These are phyloP conservation scores for Nerophis ophidion DNA, from an alignment of 2,113 vertebrate genomes.

Conservation along the genomic window DNA sequence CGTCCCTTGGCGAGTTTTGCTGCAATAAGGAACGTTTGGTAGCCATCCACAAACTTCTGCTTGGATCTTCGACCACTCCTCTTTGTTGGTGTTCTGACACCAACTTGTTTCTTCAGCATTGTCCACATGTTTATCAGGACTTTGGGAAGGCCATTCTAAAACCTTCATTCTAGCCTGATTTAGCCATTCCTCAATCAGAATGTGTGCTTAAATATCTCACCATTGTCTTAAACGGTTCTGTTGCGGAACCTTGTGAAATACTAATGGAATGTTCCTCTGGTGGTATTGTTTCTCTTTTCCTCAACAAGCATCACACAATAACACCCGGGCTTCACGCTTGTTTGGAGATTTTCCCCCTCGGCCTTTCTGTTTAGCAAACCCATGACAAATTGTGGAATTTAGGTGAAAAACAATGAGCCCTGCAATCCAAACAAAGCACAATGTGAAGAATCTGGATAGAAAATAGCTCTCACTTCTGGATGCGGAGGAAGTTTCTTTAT, in stretches of 20 bases:
- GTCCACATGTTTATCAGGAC: too few relatives aligned
- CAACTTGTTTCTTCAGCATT: too few relatives aligned
- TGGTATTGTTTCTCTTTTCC: conserved; percentile 16
- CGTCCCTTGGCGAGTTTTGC: too few relatives aligned
- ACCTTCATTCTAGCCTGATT: too few relatives aligned
- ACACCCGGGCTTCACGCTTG: conserved; percentile 25
- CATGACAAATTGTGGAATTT: conserved; percentile 28
- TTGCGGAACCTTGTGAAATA: not conserved
- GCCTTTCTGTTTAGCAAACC: conserved; percentile 12
- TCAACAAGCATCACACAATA: conserved; percentile 11
- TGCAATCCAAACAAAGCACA: conserved; percentile 29
- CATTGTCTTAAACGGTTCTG: not conserved
- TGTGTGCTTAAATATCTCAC: not conserved
- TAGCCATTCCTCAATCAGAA: not conserved
- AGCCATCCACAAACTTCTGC: too few relatives aligned
- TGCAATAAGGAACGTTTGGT: too few relatives aligned
- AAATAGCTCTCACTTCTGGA: conserved; percentile 29
- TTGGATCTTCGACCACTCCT: too few relatives aligned
- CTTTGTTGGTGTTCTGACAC: too few relatives aligned
- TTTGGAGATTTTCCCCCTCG: not conserved
- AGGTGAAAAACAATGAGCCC: conserved; percentile 18
- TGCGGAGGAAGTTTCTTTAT: conserved; percentile 27
- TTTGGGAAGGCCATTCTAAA: too few relatives aligned
- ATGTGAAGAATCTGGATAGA: conserved; percentile 28
- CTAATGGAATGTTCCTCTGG: conserved; percentile 22